phyloP scores from a whole-genome alignment of 2,797 vertebrate species.

The Coreius guichenoti region DNA sequence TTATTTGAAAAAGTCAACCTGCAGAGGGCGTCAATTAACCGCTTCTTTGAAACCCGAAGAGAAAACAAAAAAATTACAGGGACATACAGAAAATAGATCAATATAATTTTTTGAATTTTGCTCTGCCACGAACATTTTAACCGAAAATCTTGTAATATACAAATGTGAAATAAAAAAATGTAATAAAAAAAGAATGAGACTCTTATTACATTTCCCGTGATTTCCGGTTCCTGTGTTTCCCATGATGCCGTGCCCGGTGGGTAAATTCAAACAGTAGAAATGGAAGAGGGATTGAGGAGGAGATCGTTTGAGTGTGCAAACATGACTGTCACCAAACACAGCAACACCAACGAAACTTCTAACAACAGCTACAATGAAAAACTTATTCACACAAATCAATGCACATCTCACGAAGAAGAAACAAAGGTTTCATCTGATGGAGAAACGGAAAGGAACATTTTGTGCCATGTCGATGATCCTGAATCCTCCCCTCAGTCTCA shows the following conservation, averaged over 20 bases:
- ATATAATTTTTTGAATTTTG: neutral
- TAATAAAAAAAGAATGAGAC: neutral
- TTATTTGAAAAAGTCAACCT: neutral
- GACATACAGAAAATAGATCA: neutral
- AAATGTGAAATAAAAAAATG: neutral
- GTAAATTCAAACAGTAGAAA: conserved; percentile 72
- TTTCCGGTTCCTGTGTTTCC: conserved; percentile 62
- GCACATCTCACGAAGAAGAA: neutral
- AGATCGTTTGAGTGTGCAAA: neutral
- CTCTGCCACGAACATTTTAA: neutral
- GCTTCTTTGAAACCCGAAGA: neutral
- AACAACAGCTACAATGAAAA: neutral
- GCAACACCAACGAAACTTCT: neutral
- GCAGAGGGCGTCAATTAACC: neutral
- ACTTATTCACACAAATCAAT: neutral
- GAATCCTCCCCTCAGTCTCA: neutral
- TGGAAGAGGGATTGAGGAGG: conserved; percentile 60
- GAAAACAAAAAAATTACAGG: neutral
- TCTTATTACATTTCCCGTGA: neutral
- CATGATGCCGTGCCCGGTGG: conserved; percentile 73
- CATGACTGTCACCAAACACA: neutral
- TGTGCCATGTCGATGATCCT: conserved; percentile 17
- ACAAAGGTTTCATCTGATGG: neutral
- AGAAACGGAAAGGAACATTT: neutral
- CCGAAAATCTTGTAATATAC: rapidly evolving